phyloP scores from a whole-genome alignment of 2,888 invertebrate species.

The Nemotelus nigrinus region DNA sequence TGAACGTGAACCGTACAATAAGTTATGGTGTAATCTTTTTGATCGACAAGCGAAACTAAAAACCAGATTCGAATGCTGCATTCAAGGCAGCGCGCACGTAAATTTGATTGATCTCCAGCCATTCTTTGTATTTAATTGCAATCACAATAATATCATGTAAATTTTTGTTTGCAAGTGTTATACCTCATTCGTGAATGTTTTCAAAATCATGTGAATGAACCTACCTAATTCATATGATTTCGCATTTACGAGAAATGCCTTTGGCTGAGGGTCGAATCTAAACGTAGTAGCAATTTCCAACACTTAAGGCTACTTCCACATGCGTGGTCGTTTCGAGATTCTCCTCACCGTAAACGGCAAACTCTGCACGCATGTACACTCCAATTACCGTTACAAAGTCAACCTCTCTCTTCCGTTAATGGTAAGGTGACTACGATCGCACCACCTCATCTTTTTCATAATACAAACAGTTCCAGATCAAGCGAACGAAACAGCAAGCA shows the following conservation, averaged over 20 bases:
- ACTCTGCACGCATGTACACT: slow-evolving; percentile 1
- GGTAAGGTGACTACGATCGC: background rate
- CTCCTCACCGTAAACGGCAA: background rate
- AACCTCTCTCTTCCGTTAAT: slow-evolving; percentile 28
- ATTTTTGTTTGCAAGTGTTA: no score
- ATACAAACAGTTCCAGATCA: background rate
- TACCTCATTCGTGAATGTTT: no score
- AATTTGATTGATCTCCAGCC: no score
- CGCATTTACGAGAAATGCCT: background rate
- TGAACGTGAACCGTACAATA: background rate
- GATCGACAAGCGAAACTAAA: background rate
- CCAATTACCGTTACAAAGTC: slow-evolving; percentile 28
- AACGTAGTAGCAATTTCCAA: slow-evolving; percentile 1
- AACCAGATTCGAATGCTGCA: no score
- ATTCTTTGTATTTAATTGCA: no score
- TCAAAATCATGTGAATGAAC: background rate
- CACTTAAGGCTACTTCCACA: slow-evolving; percentile 1
- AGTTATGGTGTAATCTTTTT: background rate
- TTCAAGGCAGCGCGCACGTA: no score
- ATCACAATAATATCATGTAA: no score
- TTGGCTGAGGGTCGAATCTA: no score
- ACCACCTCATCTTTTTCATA: background rate
- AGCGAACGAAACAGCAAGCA: background rate
- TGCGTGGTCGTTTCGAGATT: slow-evolving; percentile 14
- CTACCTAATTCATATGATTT: background rate